These are phyloP conservation scores for Zaprionus tsacasi DNA, from an alignment of 1,140 invertebrate genomes.

Conservation along the genomic window DNA sequence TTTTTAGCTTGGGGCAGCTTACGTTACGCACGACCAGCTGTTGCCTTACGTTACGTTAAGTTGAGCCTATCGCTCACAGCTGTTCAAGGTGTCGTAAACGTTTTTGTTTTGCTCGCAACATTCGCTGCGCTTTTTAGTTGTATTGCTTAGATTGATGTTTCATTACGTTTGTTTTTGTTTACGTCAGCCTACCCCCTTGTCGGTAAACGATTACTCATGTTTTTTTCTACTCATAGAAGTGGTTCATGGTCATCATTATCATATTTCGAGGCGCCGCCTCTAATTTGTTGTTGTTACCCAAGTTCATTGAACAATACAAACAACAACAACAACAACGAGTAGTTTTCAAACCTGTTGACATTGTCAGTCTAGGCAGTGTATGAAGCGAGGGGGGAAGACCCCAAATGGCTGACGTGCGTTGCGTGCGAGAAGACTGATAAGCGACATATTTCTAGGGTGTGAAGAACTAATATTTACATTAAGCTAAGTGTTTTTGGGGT, in stretches of 20 bases:
- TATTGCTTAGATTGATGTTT: constrained; percentile 17
- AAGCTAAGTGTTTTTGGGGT: constrained; percentile 24
- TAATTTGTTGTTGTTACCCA: constrained; percentile 45
- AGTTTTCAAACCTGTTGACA: constrained; percentile 68
- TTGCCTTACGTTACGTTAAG: constrained; percentile 31
- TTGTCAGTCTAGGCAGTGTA: constrained; percentile 46
- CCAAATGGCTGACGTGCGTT: constrained; percentile 45
- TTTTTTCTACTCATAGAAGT: constrained; percentile 26
- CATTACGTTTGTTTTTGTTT: constrained; percentile 1
- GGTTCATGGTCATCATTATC: constrained; percentile 56
- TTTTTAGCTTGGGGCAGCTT: constrained; percentile 76
- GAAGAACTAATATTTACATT: constrained; percentile 71
- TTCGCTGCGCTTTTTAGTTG: constrained; percentile 59
- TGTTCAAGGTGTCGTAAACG: constrained; percentile 20
- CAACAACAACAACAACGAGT: constrained; percentile 35
- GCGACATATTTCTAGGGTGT: constrained; percentile 50
- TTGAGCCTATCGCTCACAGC: constrained; percentile 40
- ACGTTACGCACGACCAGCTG: constrained; percentile 16
- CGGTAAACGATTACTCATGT: constrained; percentile 13
- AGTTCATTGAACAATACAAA: constrained; percentile 62
- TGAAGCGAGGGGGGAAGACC: constrained; percentile 5
- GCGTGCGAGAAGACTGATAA: constrained; percentile 53
- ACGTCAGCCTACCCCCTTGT: too few species aligned
- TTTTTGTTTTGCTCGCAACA: constrained; percentile 58
- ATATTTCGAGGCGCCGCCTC: constrained; percentile 23